Evolutionary conservation across 2,113 vertebrate species (phyloP).

Genomic region (Gnathonemus echidnorhynchus): DNA sequence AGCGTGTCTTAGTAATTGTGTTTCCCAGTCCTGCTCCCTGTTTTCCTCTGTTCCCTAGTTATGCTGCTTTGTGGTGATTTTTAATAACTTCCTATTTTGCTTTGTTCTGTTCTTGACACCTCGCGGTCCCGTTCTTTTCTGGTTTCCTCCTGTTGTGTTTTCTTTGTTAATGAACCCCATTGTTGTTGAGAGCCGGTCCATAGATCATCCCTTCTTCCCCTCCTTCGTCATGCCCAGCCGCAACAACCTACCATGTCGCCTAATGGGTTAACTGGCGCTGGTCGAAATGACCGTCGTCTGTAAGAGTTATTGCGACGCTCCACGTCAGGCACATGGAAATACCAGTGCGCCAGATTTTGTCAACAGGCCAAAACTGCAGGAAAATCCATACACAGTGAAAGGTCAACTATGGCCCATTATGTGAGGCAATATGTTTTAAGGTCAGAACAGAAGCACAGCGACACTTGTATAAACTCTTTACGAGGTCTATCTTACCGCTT

Average conservation of each 20-base stretch:
- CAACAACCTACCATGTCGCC: neutral
- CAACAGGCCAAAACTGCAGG: neutral
- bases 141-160: no score
- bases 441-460: neutral
- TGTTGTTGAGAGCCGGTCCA: no score
- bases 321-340: neutral
- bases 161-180: no score
- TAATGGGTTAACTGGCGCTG: neutral
- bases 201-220: no score
- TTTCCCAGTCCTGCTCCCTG: no score
- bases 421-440: constrained; percentile 8
- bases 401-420: neutral
- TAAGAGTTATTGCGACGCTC: neutral
- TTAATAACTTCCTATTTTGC: no score
- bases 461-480: constrained; percentile 4
- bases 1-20: no score
- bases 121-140: no score
- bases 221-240: no score
- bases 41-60: no score
- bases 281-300: neutral
- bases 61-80: no score
- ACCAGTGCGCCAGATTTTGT: neutral
- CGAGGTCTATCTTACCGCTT: neutral
- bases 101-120: no score
- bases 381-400: neutral